Base-by-base conservation (phyloP, 2,888 invertebrate species). In the Leptogaster cylindrica region DNA sequence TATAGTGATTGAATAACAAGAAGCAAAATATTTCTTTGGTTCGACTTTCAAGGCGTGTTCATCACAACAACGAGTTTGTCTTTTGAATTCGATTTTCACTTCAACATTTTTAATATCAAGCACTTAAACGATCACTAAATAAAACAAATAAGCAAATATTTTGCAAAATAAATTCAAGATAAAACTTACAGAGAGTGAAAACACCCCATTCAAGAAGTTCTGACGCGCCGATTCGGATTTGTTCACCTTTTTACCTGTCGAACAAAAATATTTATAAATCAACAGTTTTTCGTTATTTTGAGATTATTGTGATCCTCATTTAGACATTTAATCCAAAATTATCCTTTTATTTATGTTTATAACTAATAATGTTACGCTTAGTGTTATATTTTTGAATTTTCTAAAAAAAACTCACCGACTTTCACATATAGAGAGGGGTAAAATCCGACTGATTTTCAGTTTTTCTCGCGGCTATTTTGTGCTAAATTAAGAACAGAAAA, bases 351-450 rank as follows among this genome's bases (percentile, higher is more conserved):
- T 69, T 69, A 69, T 69, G 67, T 67, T 69, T 69, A 69, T 69
- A 69, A 69, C 66, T 69, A 48, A 55, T 66, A 69, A 66, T 58
- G 48, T 65, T 66, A 52, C 63, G 63, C 55, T 69, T 33, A 63
- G 69, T 67, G 66, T 65, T 68, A 55, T 69, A 69, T 64, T 66
- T 69, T 67, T 69, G 58, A 55, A 65, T 67, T 69, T 65, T 67
- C 64, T 67, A 69, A 70, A 70, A 70, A 70, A 70, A 70, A 63
- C 65, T 23, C 52, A 51, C 68, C 66, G 66, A 68, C 68, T 68
- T 68, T 70, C 55, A 66, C 55, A 71, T 70, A 70, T 68, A 68
- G 68, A 66, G 65, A 65, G 68, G 66, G 71, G 68, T 67, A 67
- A 70, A 65, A 63, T 68, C 63, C 68, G 70, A 70, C 68, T 68